Conservation (phyloP, 2,113 vertebrate species). For the Gavialis gangeticus region DNA sequence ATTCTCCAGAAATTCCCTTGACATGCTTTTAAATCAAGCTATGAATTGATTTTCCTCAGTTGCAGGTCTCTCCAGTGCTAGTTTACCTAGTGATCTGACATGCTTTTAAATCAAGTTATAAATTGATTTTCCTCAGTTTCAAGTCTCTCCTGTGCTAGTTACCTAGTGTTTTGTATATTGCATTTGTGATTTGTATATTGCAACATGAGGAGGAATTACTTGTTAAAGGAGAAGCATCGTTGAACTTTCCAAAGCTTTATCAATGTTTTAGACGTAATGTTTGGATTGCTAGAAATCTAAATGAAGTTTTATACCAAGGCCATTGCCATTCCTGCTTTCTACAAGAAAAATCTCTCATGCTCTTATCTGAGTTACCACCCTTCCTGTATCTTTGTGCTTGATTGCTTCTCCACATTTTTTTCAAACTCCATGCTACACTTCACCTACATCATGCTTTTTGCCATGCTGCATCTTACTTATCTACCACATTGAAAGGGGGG, state of each 20-base stretch:
- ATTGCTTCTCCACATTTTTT: not conserved
- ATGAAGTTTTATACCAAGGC: not conserved
- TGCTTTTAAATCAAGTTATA: no score
- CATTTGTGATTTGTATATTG: not conserved
- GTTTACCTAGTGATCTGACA: no score
- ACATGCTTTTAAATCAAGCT: not conserved
- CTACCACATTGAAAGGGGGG: not conserved
- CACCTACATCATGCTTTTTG: no score
- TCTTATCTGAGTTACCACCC: no score
- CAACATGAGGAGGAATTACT: not conserved
- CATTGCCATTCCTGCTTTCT: not conserved
- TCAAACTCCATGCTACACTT: no score
- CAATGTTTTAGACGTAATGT: not conserved
- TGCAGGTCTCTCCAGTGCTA: not conserved
- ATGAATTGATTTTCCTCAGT: not conserved
- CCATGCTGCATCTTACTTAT: not conserved
- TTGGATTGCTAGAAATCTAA: not conserved
- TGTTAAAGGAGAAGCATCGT: not conserved
- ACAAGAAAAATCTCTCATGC: not conserved
- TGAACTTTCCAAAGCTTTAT: not conserved
- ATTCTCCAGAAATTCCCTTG: not conserved
- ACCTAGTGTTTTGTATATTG: not conserved
- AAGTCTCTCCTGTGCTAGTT: not conserved
- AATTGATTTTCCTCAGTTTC: not conserved
- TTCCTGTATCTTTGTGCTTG: fast-evolving